Percentiles rank a stretch among this genome's conserved stretches.
phyloP scores from a whole-genome alignment of 37 sponge, comb jelly and placozoan species.

The Beroe forskalii region DNA sequence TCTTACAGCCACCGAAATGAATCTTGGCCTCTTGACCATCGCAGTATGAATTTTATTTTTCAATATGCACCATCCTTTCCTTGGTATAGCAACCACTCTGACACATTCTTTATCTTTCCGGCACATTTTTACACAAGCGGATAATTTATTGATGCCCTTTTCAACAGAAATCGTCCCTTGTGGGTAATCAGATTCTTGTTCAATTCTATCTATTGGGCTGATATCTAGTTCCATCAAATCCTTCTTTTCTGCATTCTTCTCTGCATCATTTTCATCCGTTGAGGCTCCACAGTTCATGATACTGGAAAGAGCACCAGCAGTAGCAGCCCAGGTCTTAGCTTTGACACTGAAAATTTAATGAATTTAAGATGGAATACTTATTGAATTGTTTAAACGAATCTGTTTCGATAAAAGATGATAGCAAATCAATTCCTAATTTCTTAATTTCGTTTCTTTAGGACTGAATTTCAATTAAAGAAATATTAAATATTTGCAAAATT shows the following conservation, averaged over 20 bases:
- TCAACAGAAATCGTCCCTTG: background rate
- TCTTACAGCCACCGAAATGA: background rate
- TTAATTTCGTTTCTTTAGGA: too few relatives aligned
- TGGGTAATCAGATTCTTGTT: background rate
- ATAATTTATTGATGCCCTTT: background rate
- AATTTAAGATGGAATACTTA: too few relatives aligned
- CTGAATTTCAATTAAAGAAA: too few relatives aligned
- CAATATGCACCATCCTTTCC: background rate
- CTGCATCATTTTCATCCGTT: too few relatives aligned
- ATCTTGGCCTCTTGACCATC: background rate
- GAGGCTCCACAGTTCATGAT: background rate
- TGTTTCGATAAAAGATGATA: too few relatives aligned
- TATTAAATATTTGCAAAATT: background rate
- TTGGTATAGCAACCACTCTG: background rate
- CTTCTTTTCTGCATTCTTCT: too few relatives aligned
- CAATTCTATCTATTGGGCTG: conserved; percentile 1
- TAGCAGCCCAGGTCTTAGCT: conserved; percentile 12
- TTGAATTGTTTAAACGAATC: too few relatives aligned
- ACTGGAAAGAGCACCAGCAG: background rate
- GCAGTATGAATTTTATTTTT: background rate
- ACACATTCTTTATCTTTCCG: background rate
- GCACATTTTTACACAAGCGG: background rate
- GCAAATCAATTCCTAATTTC: too few relatives aligned
- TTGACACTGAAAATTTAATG: conserved; percentile 11
- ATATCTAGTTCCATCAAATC: conserved; percentile 6